Evolutionary conservation across 2,797 vertebrate genomes (phyloP).

Genomic region (Clarias laeviceps): DNA sequence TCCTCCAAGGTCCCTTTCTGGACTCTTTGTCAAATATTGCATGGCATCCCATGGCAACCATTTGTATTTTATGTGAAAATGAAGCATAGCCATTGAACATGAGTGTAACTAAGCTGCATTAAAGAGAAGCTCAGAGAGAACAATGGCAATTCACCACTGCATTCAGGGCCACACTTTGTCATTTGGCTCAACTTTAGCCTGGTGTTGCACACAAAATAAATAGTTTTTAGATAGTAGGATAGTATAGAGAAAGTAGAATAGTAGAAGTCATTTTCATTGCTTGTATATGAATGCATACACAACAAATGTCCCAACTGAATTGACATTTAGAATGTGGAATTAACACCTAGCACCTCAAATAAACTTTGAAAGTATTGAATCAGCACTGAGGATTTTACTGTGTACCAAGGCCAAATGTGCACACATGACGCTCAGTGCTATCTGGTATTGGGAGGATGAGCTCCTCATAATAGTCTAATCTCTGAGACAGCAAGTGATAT

Average conservation of each 20-base stretch:
- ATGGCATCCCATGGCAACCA: slow-evolving; percentile 73
- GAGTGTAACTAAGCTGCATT: slow-evolving; percentile 60
- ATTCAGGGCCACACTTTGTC: slow-evolving; percentile 24
- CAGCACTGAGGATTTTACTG: no score
- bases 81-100: slow-evolving; percentile 58
- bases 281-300: background rate
- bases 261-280: slow-evolving; percentile 11
- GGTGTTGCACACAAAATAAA: background rate
- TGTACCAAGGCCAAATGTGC: background rate
- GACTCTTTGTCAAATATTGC: slow-evolving; percentile 68
- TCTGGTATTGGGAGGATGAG: slow-evolving; percentile 23
- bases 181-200: background rate
- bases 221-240: no score
- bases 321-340: no score
- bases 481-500: slow-evolving; percentile 57
- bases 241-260: no score
- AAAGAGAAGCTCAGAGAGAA: slow-evolving; percentile 74
- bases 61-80: slow-evolving; percentile 49
- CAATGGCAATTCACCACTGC: slow-evolving; percentile 66
- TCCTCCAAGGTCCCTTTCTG: slow-evolving; percentile 54
- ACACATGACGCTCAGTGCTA: slow-evolving; percentile 32
- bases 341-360: no score
- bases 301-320: no score
- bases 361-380: no score
- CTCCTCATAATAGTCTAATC: slow-evolving; percentile 36